Evolutionary conservation across 2,113 vertebrate genomes (phyloP).

Genomic region (Boleophthalmus pectinirostris): DNA sequence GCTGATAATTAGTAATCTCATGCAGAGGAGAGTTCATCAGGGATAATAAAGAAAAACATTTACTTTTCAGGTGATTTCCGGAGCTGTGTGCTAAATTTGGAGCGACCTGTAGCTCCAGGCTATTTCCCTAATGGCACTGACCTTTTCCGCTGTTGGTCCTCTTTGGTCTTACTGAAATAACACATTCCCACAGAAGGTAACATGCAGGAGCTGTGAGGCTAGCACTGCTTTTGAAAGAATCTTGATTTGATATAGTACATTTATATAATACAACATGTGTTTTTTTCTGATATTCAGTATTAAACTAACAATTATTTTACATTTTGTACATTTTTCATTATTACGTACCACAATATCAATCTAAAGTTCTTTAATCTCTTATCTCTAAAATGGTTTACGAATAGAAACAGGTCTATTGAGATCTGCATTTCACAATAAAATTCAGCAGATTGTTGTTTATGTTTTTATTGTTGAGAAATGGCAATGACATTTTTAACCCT

Average conservation of each 20-base stretch:
- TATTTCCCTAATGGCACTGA: constrained; percentile 61
- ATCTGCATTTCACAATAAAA: no score
- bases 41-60: constrained; percentile 57
- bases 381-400: no score
- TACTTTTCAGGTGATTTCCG: constrained; percentile 58
- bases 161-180: constrained; percentile 20
- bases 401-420: no score
- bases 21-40: constrained; percentile 16
- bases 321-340: no score
- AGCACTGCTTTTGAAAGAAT: not conserved
- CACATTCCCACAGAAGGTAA: constrained; percentile 24
- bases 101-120: constrained; percentile 48
- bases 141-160: constrained; percentile 47
- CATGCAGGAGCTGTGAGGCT: not conserved
- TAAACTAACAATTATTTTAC: no score
- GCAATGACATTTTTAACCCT: no score
- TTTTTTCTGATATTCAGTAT: no score
- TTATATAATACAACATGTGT: no score
- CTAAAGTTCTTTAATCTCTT: no score
- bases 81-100: constrained; percentile 59
- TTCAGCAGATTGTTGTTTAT: no score
- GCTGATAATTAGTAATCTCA: constrained; percentile 28
- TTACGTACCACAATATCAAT: no score
- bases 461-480: no score
- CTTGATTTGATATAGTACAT: not conserved